Evolutionary conservation across 1,140 invertebrate genomes (phyloP), one percentile per base, ranked within the genome.

Genomic region (Ooceraea biroi): DNA sequence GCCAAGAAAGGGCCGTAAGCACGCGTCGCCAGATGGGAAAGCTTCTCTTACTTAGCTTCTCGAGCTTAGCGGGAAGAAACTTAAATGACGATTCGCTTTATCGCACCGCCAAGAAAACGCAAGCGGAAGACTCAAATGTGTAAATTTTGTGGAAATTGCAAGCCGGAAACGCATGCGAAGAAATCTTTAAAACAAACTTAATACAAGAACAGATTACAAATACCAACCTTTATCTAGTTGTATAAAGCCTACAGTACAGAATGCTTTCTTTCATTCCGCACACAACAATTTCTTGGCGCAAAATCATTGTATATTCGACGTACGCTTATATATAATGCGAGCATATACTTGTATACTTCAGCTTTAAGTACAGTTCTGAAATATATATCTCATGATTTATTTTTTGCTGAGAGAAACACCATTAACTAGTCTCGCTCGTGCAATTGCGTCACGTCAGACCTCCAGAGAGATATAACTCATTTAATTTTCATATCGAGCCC

Each of bases 401-500:
- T 77, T 55, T 46, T 65, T 44, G n/a, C 19, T 46, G 30, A 44
- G 17, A 78, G 48, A 12, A 19, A 66, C 30, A 14, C 74, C 36
- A 57, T 57, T 69, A 69, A 30, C 63, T n/a, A 36, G 65, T 57
- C 65, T 46, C 25, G 76, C 46, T 80, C 65, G 17, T 22, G 19
- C 76, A 41, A 71, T 50, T 57, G 46, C 2, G 27, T 66, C 74
- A 69, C 76, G 48, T 78, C n/a, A 69, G 63, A 69, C 71, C 61
- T 73, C 77, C 19, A 68, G 60, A 60, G 69, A 48, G 60, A 17
- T 7, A 60, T 57, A 68, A 61, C 52, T 48, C 71, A 85, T 86
- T 73, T 78, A 69, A 86, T 86, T 69, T 71, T 85, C 73, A 83
- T 73, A 82, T 68, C 63, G 69, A 71, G 36, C 8, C 76, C 61